Conservation (phyloP, 2,888 invertebrate genomes). For the Tinea semifulvella region DNA sequence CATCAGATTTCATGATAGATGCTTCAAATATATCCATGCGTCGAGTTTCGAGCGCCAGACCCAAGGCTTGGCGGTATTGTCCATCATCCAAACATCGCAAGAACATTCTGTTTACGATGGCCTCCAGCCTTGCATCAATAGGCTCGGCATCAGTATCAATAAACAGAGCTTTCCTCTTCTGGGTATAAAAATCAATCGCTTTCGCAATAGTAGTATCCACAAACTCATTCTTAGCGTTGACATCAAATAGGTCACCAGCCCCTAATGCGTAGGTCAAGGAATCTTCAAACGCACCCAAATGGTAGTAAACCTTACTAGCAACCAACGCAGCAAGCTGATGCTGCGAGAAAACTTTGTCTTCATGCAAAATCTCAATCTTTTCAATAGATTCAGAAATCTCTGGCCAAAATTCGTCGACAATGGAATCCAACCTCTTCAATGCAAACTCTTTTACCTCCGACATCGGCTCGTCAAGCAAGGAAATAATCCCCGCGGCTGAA, state of each 20-base stretch:
- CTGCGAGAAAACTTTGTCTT: slow-evolving; percentile 88
- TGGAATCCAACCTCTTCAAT: slow-evolving; percentile 88
- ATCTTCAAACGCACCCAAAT: slow-evolving; percentile 96
- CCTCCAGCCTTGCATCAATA: slow-evolving; percentile 86
- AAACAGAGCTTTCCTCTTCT: slow-evolving; percentile 79
- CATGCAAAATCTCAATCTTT: slow-evolving; percentile 96
- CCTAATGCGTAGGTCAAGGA: slow-evolving; percentile 97
- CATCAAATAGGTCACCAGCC: slow-evolving; percentile 94
- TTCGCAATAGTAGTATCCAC: slow-evolving; percentile 97
- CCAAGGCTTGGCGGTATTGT: slow-evolving; percentile 95
- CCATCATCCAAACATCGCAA: slow-evolving; percentile 94
- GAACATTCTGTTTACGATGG: slow-evolving; percentile 97
- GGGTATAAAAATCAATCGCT: slow-evolving; percentile 96
- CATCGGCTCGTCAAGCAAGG: slow-evolving; percentile 94
- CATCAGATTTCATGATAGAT: slow-evolving; percentile 92
- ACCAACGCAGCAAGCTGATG: slow-evolving; percentile 95
- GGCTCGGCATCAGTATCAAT: slow-evolving; percentile 73
- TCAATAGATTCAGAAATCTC: slow-evolving; percentile 98
- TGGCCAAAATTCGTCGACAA: slow-evolving; percentile 98
- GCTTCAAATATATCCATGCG: slow-evolving; percentile 97
- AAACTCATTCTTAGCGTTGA: slow-evolving; percentile 93
- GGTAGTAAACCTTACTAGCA: slow-evolving; percentile 98
- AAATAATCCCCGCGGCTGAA: slow-evolving; percentile 87
- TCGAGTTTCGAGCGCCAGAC: slow-evolving; percentile 94
- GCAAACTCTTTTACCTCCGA: slow-evolving; percentile 94